These are phyloP conservation scores for Fundulus diaphanus DNA, from an alignment of 2,797 vertebrate species.

Conservation along the genomic window DNA sequence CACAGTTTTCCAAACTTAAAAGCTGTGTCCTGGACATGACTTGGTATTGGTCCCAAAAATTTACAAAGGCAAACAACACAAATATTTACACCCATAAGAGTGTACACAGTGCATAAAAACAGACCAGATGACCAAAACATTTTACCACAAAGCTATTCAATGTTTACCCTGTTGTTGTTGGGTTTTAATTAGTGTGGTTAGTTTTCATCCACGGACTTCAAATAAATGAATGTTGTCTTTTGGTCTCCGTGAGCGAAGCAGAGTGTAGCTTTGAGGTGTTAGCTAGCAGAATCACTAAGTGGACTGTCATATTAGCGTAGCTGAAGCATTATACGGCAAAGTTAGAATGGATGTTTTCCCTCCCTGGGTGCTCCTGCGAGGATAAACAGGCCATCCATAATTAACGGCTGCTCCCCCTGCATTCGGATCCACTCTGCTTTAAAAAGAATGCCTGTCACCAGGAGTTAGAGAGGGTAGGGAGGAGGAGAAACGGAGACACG, in stretches of 20 bases:
- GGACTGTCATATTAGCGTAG: slow-evolving; percentile 57
- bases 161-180: slow-evolving; percentile 5
- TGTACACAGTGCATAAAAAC: neutral
- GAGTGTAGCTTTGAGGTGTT: slow-evolving; percentile 41
- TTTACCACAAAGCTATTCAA: neutral
- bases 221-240: slow-evolving; percentile 29
- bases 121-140: neutral
- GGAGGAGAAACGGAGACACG: slow-evolving; percentile 26
- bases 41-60: neutral
- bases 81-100: neutral
- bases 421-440: slow-evolving; percentile 71
- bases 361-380: slow-evolving; percentile 70
- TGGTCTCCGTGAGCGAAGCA: slow-evolving; percentile 15
- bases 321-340: slow-evolving; percentile 44
- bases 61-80: neutral
- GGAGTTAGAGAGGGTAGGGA: slow-evolving; percentile 48
- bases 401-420: slow-evolving; percentile 70
- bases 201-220: slow-evolving; percentile 5
- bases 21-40: neutral
- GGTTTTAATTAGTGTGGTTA: slow-evolving; percentile 5
- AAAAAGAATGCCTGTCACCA: slow-evolving; percentile 73
- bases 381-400: slow-evolving; percentile 78
- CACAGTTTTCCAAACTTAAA: neutral
- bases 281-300: slow-evolving; percentile 31
- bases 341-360: slow-evolving; percentile 65